phyloP scores from a whole-genome alignment of 2,113 vertebrate species.

The Chionis minor region DNA sequence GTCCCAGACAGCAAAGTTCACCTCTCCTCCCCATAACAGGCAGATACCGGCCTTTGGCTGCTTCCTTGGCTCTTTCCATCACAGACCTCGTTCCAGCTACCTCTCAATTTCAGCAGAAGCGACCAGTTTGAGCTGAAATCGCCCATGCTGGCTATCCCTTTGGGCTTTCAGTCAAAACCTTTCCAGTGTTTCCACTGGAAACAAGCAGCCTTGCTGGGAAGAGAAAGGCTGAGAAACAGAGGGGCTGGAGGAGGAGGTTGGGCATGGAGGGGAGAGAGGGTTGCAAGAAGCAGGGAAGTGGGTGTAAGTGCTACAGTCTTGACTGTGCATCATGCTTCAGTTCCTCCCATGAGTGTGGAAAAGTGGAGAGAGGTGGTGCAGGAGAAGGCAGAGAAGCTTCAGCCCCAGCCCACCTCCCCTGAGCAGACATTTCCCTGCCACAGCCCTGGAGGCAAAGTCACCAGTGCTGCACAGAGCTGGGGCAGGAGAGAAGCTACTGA shows the following conservation, averaged over 20 bases:
- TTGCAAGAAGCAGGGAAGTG: background rate
- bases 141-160: background rate
- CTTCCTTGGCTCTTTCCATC: background rate
- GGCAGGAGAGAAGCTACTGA: background rate
- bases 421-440: background rate
- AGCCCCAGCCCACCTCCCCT: background rate
- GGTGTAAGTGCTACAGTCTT: background rate
- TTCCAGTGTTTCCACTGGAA: background rate
- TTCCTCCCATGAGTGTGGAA: background rate
- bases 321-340: background rate
- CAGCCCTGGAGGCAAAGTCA: background rate
- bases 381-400: background rate
- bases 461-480: background rate
- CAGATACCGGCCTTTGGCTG: background rate
- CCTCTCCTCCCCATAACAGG: background rate
- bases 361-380: background rate
- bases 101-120: background rate
- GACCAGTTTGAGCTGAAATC: background rate
- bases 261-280: background rate
- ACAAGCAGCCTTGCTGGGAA: background rate
- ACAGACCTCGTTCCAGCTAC: background rate
- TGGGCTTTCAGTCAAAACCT: background rate
- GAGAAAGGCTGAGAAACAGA: background rate
- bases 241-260: background rate
- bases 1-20: background rate